Conservation (phyloP, 2,797 vertebrate species). For the Phalanger gymnotis region DNA sequence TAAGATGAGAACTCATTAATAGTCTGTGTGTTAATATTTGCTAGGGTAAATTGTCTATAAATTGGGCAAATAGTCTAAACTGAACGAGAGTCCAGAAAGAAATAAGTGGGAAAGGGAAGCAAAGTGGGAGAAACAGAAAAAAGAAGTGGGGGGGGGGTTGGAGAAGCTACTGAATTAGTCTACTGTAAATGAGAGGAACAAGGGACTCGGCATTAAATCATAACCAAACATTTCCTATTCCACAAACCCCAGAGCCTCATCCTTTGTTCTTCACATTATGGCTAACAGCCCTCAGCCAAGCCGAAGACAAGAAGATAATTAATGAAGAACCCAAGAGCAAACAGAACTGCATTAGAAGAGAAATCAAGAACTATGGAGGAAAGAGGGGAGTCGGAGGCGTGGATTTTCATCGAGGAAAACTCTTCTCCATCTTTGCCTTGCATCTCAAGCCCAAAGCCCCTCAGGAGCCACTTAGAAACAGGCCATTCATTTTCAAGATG, state of each 20-base stretch:
- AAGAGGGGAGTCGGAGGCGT: slow-evolving; percentile 41
- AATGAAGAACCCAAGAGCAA: neutral
- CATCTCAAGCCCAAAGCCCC: slow-evolving; percentile 77
- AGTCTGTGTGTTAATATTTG: neutral
- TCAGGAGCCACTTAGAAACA: slow-evolving; percentile 83
- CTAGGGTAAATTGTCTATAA: neutral
- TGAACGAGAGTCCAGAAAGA: slow-evolving; percentile 17
- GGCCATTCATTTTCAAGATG: slow-evolving; percentile 85
- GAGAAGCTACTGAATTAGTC: slow-evolving; percentile 39
- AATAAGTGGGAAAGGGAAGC: neutral
- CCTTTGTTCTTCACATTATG: neutral
- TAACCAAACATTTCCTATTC: neutral
- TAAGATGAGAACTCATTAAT: neutral
- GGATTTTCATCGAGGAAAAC: slow-evolving; percentile 60
- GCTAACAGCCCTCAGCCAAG: slow-evolving; percentile 23
- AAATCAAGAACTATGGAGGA: slow-evolving; percentile 44
- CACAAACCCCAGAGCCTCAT: neutral
- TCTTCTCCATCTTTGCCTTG: slow-evolving; percentile 54
- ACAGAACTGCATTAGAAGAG: slow-evolving; percentile 54
- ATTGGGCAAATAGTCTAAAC: neutral
- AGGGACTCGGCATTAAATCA: neutral
- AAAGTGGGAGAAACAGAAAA: neutral
- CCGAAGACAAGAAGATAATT: slow-evolving; percentile 40
- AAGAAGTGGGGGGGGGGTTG: neutral
- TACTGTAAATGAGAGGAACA: neutral